Evolutionary conservation across 2,113 vertebrate genomes (phyloP).

Genomic region (Melospiza melodia): DNA sequence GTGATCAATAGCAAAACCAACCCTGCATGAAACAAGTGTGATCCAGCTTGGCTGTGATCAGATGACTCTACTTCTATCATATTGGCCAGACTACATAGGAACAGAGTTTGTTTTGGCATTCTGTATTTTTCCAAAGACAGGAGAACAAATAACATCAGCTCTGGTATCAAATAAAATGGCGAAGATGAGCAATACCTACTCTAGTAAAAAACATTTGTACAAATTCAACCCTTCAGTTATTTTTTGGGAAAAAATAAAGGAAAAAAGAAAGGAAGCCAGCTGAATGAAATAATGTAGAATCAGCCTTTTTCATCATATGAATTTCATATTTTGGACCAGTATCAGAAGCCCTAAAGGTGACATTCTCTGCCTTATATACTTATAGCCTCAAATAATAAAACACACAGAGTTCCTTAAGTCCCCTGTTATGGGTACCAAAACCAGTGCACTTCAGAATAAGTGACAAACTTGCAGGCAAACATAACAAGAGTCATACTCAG

Average conservation of each 20-base stretch:
- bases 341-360: not conserved
- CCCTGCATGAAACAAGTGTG: not conserved
- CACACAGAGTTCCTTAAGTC: not conserved
- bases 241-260: not conserved
- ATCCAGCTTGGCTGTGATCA: not conserved
- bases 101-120: not conserved
- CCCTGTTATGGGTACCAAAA: not conserved
- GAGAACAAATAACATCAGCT: not conserved
- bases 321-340: not conserved
- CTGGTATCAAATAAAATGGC: not conserved
- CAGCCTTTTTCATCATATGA: not conserved
- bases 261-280: not conserved
- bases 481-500: not conserved
- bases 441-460: not conserved
- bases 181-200: not conserved
- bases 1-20: not conserved
- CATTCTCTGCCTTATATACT: not conserved
- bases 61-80: not conserved
- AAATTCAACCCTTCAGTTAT: not conserved
- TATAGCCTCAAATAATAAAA: not conserved
- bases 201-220: not conserved
- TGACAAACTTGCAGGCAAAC: not conserved
- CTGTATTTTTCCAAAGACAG: not conserved
- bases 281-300: not conserved
- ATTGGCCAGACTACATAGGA: not conserved